Evolutionary conservation across 2,113 vertebrate species (phyloP).

Genomic region (Uria lomvia): DNA sequence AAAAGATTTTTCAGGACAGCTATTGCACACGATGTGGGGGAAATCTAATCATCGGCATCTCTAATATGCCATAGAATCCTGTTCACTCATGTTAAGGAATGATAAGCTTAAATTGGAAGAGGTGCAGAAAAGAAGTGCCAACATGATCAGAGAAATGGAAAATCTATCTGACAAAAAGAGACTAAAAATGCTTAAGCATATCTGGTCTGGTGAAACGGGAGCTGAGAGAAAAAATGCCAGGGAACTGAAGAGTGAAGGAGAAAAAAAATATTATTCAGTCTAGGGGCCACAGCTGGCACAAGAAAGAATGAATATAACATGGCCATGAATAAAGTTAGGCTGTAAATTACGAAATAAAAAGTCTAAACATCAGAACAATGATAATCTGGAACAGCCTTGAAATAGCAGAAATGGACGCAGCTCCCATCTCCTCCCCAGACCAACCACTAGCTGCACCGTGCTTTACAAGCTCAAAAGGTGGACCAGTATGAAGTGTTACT

Average conservation of each 20-base stretch:
- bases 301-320: neutral
- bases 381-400: neutral
- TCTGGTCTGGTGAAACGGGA: conserved; percentile 2
- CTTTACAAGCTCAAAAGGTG: neutral
- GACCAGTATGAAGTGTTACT: neutral
- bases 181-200: conserved; percentile 1
- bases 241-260: neutral
- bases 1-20: neutral
- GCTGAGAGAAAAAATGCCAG: neutral
- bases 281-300: neutral
- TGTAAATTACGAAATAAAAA: neutral
- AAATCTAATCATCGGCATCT: conserved; percentile 11
- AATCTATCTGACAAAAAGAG: conserved; percentile 27
- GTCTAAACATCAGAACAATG: neutral
- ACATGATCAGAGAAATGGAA: conserved; percentile 31
- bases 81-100: conserved; percentile 9
- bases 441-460: neutral
- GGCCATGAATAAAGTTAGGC: neutral
- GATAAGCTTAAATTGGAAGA: conserved; percentile 44
- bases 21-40: neutral
- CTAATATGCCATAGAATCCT: neutral
- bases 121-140: conserved; percentile 17
- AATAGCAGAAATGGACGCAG: neutral
- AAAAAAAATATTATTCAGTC: neutral
- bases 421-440: neutral